Percentiles rank a stretch among this genome's conserved stretches.
Conservation (phyloP, 2,113 vertebrate genomes). For the Leiothrix lutea region DNA sequence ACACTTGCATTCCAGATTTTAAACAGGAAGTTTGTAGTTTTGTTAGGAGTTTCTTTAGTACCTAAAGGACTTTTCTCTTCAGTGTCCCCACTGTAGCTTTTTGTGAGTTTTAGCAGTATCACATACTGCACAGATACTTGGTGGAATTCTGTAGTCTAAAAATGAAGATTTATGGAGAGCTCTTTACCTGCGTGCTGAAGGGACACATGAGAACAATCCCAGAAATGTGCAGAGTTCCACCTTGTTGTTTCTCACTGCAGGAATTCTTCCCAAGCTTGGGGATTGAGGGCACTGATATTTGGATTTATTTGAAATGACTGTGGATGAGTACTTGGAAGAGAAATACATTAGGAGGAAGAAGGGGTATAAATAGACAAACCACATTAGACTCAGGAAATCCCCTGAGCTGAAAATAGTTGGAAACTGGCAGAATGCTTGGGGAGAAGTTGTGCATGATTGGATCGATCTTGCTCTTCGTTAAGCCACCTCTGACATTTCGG, state of each 20-base stretch:
- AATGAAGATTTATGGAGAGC: not conserved
- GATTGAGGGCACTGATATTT: not conserved
- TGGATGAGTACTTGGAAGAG: not conserved
- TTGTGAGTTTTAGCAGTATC: not conserved
- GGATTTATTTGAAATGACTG: not conserved
- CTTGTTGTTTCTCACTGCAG: not conserved
- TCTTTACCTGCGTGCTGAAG: not conserved
- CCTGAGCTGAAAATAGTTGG: not conserved
- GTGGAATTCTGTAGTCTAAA: not conserved
- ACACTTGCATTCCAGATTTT: not conserved
- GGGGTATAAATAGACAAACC: not conserved
- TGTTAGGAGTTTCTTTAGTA: not conserved
- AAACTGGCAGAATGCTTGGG: not conserved
- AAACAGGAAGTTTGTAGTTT: not conserved
- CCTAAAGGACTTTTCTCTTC: not conserved
- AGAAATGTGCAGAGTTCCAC: not conserved
- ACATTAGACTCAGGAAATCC: not conserved
- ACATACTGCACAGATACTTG: not conserved
- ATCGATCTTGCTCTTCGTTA: not conserved
- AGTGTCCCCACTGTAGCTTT: not conserved
- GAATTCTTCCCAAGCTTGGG: not conserved
- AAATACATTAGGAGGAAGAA: not conserved
- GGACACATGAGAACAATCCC: not conserved
- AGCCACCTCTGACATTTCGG: not conserved
- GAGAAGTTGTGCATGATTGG: not conserved